Base-by-base conservation (phyloP, 2,888 invertebrate species). In the Andrena haemorrhoa region DNA sequence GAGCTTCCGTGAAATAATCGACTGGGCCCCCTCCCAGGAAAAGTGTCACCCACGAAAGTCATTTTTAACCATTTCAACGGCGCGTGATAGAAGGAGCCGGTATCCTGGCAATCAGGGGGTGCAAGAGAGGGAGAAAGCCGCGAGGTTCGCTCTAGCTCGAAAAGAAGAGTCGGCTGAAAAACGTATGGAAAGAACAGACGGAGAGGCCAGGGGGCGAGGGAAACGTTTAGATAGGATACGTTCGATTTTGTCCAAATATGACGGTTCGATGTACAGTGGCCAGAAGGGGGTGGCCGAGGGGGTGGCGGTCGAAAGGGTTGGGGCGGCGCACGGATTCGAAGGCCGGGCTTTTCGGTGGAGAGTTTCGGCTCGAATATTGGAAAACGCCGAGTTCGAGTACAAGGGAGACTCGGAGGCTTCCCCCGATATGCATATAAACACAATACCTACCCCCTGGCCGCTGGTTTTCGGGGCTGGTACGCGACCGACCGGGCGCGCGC, bases 171-270 rank as follows among this genome's bases (percentile, higher is more conserved):
- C 53, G 29, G 51, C 31, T 47, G 65, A 75, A 75, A 80, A 75
- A 82, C 74, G 80, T 74, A 70, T 33, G 64, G 72, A 47, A 26
- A 29, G 53, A 35, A 58, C 47, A 41, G 16, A n/a, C 3, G 56
- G 79, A 33, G 12, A 5, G 16, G 31, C 51, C 16, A 12, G 64
- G 31, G 10, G 8, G 47, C 12, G 77, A 41, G 82, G 53, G 64
- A 81, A 71, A 71, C 88, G 84, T 88, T 88, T 88, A 88, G 86
- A 83, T 83, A 83, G 87, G 83, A 87, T 87, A 86, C 88, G 91
- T 93, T 93, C 93, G 93, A 93, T 93, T 93, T 92, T 92, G 91
- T 93, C 91, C 92, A 92, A 93, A 93, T 93, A 93, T 92, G 93
- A 93, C 92, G 92, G 91, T 89, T 89, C 90, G 89, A 86, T 85